Evolutionary conservation across 2,888 invertebrate genomes (phyloP), one percentile per base, ranked within the genome.

Genomic region (Exephanes ischioxanthus): DNA sequence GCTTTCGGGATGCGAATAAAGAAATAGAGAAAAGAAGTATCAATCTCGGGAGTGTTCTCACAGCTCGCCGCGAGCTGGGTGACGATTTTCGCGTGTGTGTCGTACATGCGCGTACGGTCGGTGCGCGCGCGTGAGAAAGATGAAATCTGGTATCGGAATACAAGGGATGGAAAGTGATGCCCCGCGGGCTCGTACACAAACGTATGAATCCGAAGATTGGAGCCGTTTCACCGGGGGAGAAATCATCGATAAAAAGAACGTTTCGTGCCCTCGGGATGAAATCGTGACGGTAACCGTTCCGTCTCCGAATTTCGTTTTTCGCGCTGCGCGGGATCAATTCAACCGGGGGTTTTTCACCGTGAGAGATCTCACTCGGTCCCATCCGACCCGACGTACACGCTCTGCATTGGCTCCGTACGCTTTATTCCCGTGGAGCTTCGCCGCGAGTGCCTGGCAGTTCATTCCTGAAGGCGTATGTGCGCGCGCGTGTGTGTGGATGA

Each of bases 231-330:
- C 16, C 78, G 66, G 53, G 53, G 84, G 53, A 30, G 80, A 63
- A 80, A 48, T 84, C 63, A 61, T 58, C 79, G 67, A 85, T 83
- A 85, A 85, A 87, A 87, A 85, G 80, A 51, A 80, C 78, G 76
- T 82, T 84, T 81, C 84, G 72, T 82, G 71, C 75, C 77, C 75
- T 71, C 58, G 68, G 83, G 77, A 80, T 61, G 73, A 82, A 86
- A 86, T 85, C 83, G 85, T 76, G 83, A 86, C 80, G 80, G 79
- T 78, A 84, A 86, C 73, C 51, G 77, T 77, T 83, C 80, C 77
- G 83, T 79, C 85, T 80, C 80, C 77, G 85, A 86, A 85, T 86
- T 85, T 77, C 86, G 85, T 85, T 85, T 86, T 85, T 26, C 83
- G 76, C 78, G 78, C 53, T 51, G 66, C 68, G 67, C 71, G 61